Percentiles rank a stretch among this genome's conserved stretches.
These are phyloP conservation scores for Pao palembangensis DNA, from an alignment of 2,113 vertebrate genomes.

Conservation along the genomic window DNA sequence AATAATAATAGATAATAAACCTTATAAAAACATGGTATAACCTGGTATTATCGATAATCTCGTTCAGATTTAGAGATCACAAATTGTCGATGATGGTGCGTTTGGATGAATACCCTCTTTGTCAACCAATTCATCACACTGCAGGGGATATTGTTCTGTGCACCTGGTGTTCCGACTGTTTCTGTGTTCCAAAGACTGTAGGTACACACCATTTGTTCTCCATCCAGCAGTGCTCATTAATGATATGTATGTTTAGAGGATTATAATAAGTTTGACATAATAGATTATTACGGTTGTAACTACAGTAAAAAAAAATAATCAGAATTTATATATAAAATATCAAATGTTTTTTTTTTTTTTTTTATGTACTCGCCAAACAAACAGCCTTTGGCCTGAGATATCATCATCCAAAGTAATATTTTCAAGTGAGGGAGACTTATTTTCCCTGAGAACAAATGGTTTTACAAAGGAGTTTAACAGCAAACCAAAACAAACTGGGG, in stretches of 20 bases:
- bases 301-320: conserved; percentile 10
- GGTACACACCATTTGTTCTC: conserved; percentile 70
- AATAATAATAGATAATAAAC: background rate
- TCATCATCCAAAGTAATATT: conserved; percentile 60
- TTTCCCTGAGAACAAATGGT: conserved; percentile 51
- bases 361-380: conserved; percentile 32
- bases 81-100: conserved; percentile 68
- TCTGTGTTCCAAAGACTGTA: conserved; percentile 70
- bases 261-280: background rate
- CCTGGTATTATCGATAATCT: conserved; percentile 10
- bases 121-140: conserved; percentile 80
- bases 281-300: background rate
- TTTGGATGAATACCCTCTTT: conserved; percentile 80
- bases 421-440: conserved; percentile 52
- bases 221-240: conserved; percentile 35
- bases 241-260: background rate
- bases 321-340: conserved; percentile 18
- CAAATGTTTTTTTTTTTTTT: conserved; percentile 40
- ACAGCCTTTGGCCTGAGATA: conserved; percentile 47
- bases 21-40: no score
- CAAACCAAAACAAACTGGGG: conserved; percentile 66
- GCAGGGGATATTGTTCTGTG: conserved; percentile 79
- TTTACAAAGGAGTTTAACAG: conserved; percentile 59
- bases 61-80: conserved; percentile 59
- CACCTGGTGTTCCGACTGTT: conserved; percentile 80